phyloP scores from a whole-genome alignment of 2,888 invertebrate species.

The Pteria penguin region DNA sequence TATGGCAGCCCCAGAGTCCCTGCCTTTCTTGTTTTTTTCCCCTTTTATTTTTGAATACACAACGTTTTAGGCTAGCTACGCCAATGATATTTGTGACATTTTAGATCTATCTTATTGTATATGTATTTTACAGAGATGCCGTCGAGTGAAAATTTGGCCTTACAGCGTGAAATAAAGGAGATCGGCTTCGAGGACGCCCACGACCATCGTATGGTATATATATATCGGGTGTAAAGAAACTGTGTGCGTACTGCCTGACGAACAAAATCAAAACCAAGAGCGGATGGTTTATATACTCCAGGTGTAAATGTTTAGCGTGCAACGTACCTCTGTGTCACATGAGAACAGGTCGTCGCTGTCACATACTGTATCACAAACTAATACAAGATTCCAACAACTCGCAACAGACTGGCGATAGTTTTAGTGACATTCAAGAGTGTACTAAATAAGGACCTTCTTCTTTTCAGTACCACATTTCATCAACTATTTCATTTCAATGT shows the following conservation, averaged over 20 bases:
- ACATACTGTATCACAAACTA: conserved; percentile 33
- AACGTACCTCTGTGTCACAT: conserved; percentile 26
- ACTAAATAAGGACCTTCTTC: too few relatives aligned
- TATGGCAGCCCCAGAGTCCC: too few relatives aligned
- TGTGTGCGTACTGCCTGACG: conserved; percentile 32
- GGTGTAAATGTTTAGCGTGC: conserved; percentile 25
- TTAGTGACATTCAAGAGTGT: too few relatives aligned
- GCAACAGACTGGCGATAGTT: too few relatives aligned
- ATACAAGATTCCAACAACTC: too few relatives aligned
- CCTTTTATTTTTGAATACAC: too few relatives aligned
- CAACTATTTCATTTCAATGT: too few relatives aligned
- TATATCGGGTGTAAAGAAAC: conserved; percentile 11
- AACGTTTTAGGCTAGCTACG: too few relatives aligned
- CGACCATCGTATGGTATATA: background rate
- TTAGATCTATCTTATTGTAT: background rate
- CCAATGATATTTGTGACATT: background rate
- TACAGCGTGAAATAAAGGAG: background rate
- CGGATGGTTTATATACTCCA: conserved; percentile 34
- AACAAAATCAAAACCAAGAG: conserved; percentile 31
- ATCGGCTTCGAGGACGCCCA: conserved; percentile 3
- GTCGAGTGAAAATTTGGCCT: background rate
- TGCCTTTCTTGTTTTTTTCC: too few relatives aligned
- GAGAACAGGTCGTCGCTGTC: conserved; percentile 22
- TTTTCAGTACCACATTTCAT: too few relatives aligned
- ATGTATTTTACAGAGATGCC: background rate